Conservation (phyloP, 1,140 invertebrate species). For the Macrobrachium nipponense region DNA sequence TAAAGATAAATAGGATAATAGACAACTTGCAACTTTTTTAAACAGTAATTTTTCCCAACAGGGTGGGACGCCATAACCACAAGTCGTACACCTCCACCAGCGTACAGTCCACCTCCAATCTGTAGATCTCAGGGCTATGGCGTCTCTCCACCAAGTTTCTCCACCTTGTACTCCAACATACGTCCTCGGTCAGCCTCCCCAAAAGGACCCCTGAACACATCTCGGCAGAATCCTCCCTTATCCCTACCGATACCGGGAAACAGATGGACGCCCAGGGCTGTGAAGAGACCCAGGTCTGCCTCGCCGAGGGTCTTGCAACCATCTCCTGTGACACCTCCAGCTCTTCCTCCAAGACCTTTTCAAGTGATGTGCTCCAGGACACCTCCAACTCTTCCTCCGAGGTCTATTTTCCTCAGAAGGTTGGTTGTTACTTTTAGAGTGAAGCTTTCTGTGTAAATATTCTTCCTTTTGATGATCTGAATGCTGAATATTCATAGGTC, state of each 20-base stretch:
- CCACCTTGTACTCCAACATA: neutral
- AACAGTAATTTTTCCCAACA: neutral
- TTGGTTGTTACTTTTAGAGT: neutral
- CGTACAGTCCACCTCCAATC: too few relatives aligned
- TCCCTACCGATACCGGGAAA: conserved; percentile 26
- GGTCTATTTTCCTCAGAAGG: conserved; percentile 32
- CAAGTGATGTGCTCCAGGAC: too few relatives aligned
- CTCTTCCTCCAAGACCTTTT: neutral
- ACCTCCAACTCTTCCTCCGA: neutral
- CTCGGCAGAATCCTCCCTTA: conserved; percentile 8
- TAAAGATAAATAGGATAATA: too few relatives aligned
- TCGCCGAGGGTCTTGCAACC: neutral
- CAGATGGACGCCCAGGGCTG: conserved; percentile 13
- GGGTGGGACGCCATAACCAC: conserved; percentile 3
- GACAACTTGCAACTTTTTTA: too few relatives aligned
- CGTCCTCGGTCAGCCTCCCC: conserved; percentile 28
- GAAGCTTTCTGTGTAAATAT: neutral
- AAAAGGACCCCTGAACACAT: neutral
- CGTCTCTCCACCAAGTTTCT: conserved; percentile 19
- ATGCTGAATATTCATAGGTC: too few relatives aligned
- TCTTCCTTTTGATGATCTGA: neutral
- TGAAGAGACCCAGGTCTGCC: neutral
- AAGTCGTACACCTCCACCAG: neutral
- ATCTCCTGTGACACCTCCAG: conserved; percentile 21
- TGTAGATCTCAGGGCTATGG: neutral